Evolutionary conservation across 2,888 invertebrate species (phyloP).

Genomic region (Drosophila nr. medialis): DNA sequence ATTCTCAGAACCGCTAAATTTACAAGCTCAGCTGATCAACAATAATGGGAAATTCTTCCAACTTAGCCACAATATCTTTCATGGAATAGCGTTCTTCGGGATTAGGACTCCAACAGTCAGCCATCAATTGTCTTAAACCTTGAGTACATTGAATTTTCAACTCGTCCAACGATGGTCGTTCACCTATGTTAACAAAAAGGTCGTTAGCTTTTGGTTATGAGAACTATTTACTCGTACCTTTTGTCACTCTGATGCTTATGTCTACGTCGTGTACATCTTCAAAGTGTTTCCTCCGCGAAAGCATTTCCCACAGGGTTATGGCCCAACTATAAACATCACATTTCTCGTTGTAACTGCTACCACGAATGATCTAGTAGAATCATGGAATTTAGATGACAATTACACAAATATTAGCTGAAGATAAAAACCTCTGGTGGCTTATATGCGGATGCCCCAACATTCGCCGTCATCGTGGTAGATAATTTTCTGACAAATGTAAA

Average conservation of each 20-base stretch:
- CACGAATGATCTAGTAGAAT: conserved; percentile 23
- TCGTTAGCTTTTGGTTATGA: too few species aligned
- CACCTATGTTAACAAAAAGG: conserved; percentile 13
- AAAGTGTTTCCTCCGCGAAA: conserved; percentile 44
- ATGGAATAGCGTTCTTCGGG: conserved; percentile 33
- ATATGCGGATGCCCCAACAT: conserved; percentile 43
- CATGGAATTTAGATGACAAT: background rate
- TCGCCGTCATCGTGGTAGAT: conserved; percentile 27
- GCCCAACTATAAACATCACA: conserved; percentile 55
- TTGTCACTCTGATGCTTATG: background rate
- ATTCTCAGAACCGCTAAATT: background rate
- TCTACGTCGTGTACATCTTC: accelerated
- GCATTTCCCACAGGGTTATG: conserved; percentile 49
- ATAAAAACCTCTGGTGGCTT: conserved; percentile 59
- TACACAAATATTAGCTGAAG: too few species aligned
- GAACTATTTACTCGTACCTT: conserved; percentile 16
- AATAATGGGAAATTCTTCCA: conserved; percentile 3
- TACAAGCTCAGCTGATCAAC: conserved; percentile 11
- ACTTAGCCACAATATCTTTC: conserved; percentile 11
- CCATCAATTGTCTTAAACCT: conserved; percentile 25
- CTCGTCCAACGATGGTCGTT: conserved; percentile 26
- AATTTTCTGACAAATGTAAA: conserved; percentile 38
- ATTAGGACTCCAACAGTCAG: conserved; percentile 33
- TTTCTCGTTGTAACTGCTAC: conserved; percentile 22
- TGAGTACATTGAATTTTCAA: conserved; percentile 16